These are phyloP conservation scores for Horisme vitalbata DNA, from an alignment of 2,888 invertebrate genomes.

Conservation along the genomic window DNA sequence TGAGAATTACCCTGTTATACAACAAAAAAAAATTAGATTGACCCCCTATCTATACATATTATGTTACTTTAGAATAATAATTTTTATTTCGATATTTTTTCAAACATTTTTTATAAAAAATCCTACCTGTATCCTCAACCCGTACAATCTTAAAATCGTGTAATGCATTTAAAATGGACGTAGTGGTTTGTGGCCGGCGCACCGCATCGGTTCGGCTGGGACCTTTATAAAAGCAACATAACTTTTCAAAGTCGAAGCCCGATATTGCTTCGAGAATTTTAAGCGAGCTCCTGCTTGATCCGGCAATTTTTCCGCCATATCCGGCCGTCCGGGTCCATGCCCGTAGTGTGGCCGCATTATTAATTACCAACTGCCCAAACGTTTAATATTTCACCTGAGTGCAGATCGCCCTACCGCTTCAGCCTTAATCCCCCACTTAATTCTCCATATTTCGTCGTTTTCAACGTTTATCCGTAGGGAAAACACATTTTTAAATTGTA, in stretches of 20 bases:
- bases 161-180: conserved; percentile 43
- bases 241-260: conserved; percentile 50
- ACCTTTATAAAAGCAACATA: conserved; percentile 49
- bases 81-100: too few species aligned
- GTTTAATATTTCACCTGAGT: conserved; percentile 75
- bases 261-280: conserved; percentile 63
- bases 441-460: conserved; percentile 68
- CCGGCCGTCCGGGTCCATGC: conserved; percentile 48
- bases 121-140: neutral
- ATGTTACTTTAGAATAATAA: too few species aligned
- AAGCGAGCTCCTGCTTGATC: conserved; percentile 59
- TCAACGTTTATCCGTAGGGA: conserved; percentile 56
- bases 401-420: conserved; percentile 62
- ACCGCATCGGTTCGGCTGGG: conserved; percentile 40
- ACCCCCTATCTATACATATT: too few species aligned
- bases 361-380: conserved; percentile 72
- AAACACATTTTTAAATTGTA: conserved; percentile 57
- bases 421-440: conserved; percentile 71
- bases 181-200: conserved; percentile 38
- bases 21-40: too few species aligned
- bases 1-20: too few species aligned
- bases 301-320: conserved; percentile 76
- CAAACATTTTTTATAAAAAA: too few species aligned
- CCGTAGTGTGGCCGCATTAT: conserved; percentile 67
- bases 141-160: conserved; percentile 12